Base-by-base conservation (phyloP, 53 echinoderm and acorn worm species). In the Zoroaster sp. region DNA sequence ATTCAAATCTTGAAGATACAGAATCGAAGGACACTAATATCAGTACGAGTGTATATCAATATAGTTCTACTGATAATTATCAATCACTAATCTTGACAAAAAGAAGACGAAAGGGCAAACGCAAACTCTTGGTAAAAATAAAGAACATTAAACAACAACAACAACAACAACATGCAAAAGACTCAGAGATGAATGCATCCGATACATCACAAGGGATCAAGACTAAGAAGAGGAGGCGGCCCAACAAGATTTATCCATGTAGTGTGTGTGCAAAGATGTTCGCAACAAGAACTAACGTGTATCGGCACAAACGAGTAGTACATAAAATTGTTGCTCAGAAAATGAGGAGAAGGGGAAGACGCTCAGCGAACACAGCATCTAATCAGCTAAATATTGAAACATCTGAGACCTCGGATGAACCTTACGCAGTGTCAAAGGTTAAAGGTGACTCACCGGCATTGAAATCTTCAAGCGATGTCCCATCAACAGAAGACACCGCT, bases 211-310 rank as follows among this genome's bases (percentile, higher is more conserved):
- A 40, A n/a, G 21, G 73, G 34, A 76, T 44, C 20, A 76, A 66
- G 30, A 49, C 46, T 18, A 66, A 30, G 9, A 75, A 77, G 63
- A 83, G 70, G 70, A 66, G 89, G 11, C 20, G 13, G 9, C 73
- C 88, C 46, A 81, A 77, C 52, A 95, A 93, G 51, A 88, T 91
- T 25, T 75, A 82, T 21, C 90, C 88, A 0, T 95, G 95, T 73
- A 78, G 44, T 35, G 7, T 93, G 18, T 95, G 95, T 63, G 90
- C 85, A 0, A 90, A 87, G 70, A 73, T 87, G 73, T 95, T 95
- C 76, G 88, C 90, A 11, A 90, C 95, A 0, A 78, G 49, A 40
- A 88, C 88, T 5, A 95, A 95, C 65, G 82, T 92, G 31, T 65
- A 77, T 40, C 83, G 95, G 11, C 95, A 95, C 86, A 91, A 87